Conservation (phyloP, 2,888 invertebrate genomes). For the Spisula solida region DNA sequence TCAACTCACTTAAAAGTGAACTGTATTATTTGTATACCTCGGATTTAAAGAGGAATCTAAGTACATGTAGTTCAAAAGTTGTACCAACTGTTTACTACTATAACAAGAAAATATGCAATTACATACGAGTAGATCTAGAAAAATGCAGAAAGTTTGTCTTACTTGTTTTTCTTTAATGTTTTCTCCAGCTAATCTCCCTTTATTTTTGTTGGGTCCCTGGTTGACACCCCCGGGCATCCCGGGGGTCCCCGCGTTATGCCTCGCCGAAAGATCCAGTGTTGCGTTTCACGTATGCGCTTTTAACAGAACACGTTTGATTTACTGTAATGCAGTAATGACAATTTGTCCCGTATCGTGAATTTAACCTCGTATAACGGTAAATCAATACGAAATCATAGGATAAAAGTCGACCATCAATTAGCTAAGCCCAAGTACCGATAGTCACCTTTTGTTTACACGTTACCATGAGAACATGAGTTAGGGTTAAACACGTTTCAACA, state of each 20-base stretch:
- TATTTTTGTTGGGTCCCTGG: slow-evolving; percentile 75
- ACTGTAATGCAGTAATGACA: not conserved
- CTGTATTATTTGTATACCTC: not conserved
- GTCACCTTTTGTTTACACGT: slow-evolving; percentile 68
- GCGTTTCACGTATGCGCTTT: not conserved
- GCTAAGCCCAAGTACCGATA: slow-evolving; percentile 31
- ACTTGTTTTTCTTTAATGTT: slow-evolving; percentile 87
- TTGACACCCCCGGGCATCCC: slow-evolving; percentile 35
- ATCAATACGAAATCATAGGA: slow-evolving; percentile 24
- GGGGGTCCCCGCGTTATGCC: slow-evolving; percentile 37
- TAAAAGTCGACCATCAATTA: slow-evolving; percentile 28
- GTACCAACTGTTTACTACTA: not conserved
- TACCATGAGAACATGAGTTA: slow-evolving; percentile 59
- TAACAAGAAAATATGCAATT: not conserved
- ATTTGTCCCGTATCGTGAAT: not conserved
- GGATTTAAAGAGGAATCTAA: not conserved
- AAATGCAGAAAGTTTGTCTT: slow-evolving; percentile 37
- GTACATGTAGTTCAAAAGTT: too few relatives aligned
- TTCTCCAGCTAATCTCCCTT: slow-evolving; percentile 84
- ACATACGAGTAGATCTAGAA: not conserved
- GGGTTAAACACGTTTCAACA: not conserved
- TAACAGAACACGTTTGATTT: slow-evolving; percentile 4
- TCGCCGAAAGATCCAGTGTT: slow-evolving; percentile 40
- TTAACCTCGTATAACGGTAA: not conserved
- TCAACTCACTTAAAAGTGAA: not conserved